Percentiles rank a stretch among this genome's conserved stretches.
These are phyloP conservation scores for Rhodophaea formosa DNA, from an alignment of 2,888 invertebrate species.

Conservation along the genomic window DNA sequence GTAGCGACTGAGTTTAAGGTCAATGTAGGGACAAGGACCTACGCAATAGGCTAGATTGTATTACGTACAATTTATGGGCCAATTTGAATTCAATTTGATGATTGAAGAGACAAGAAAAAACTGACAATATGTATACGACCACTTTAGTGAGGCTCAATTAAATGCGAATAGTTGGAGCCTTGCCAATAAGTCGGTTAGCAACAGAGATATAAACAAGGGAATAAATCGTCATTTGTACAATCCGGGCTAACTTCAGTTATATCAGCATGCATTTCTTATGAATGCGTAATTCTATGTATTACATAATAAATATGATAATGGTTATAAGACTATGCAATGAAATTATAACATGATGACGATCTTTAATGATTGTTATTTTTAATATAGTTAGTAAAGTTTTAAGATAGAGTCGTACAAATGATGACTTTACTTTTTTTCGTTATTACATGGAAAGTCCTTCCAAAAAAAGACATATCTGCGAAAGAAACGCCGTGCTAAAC, in stretches of 20 bases:
- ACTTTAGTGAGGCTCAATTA: slow-evolving; percentile 31
- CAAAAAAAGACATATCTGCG: no score
- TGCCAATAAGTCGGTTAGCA: slow-evolving; percentile 52
- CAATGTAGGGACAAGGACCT: slow-evolving; percentile 15
- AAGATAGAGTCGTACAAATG: no score
- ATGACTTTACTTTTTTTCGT: no score
- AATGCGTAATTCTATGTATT: not conserved
- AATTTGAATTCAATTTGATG: slow-evolving; percentile 16
- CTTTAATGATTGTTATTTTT: no score
- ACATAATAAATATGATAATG: no score
- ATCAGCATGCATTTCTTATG: not conserved
- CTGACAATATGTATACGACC: slow-evolving; percentile 8
- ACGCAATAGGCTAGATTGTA: not conserved
- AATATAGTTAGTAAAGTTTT: no score
- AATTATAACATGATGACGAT: no score
- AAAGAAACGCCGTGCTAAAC: no score
- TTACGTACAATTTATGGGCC: not conserved
- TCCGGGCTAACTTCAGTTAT: slow-evolving; percentile 15
- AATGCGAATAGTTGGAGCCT: slow-evolving; percentile 49
- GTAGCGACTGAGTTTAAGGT: slow-evolving; percentile 4
- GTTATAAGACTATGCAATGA: no score
- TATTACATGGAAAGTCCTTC: no score
- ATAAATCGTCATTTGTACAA: slow-evolving; percentile 32
- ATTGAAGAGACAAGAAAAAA: slow-evolving; percentile 11
- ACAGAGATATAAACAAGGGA: slow-evolving; percentile 41